These are phyloP conservation scores for Periophthalmus magnuspinnatus DNA, from an alignment of 2,797 vertebrate genomes.

Conservation along the genomic window DNA sequence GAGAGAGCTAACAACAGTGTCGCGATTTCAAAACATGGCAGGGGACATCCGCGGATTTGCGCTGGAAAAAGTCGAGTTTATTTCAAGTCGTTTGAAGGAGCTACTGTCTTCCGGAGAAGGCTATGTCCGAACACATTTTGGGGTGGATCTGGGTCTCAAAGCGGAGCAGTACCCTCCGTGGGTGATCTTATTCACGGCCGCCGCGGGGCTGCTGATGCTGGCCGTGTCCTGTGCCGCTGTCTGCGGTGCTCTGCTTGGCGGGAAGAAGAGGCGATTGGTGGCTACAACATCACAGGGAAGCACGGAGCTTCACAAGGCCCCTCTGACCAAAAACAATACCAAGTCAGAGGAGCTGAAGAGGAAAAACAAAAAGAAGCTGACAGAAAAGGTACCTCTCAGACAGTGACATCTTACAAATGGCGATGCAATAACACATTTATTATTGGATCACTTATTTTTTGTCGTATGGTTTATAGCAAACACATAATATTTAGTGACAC, in stretches of 20 bases:
- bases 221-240: slow-evolving; percentile 72
- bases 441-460: too few relatives aligned
- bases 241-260: slow-evolving; percentile 56
- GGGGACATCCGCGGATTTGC: slow-evolving; percentile 77
- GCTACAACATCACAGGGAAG: slow-evolving; percentile 25
- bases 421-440: neutral
- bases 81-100: slow-evolving; percentile 82
- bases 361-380: slow-evolving; percentile 84
- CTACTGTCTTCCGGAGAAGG: slow-evolving; percentile 81
- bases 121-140: slow-evolving; percentile 82
- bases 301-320: slow-evolving; percentile 52
- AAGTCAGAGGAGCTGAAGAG: slow-evolving; percentile 85
- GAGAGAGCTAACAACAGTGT: slow-evolving; percentile 50
- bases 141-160: slow-evolving; percentile 85
- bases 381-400: slow-evolving; percentile 75
- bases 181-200: slow-evolving; percentile 79
- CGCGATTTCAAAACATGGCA: slow-evolving; percentile 75
- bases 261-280: slow-evolving; percentile 63
- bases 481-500: neutral
- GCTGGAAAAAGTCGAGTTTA: slow-evolving; percentile 85
- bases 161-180: slow-evolving; percentile 86
- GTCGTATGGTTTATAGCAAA: neutral
- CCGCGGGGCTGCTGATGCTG: slow-evolving; percentile 75
- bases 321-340: slow-evolving; percentile 38
- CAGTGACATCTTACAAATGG: neutral